phyloP scores from a whole-genome alignment of 2,888 invertebrate genomes.

The Drosophila rubida region DNA sequence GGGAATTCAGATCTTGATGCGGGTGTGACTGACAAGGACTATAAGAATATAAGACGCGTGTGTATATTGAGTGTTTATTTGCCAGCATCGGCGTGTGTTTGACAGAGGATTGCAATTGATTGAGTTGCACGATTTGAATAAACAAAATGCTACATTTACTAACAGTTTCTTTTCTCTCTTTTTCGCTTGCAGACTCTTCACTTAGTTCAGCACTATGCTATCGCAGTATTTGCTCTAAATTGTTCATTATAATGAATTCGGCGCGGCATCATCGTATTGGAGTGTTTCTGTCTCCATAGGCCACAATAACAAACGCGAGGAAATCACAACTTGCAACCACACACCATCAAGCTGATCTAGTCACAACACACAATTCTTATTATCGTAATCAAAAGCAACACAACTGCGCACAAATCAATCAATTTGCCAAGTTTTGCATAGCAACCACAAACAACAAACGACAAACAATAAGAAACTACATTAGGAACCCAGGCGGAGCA shows the following conservation, averaged over 20 bases:
- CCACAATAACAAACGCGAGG: conserved; percentile 17
- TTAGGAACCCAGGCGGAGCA: conserved; percentile 13
- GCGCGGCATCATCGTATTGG: conserved; percentile 85
- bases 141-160: conserved; percentile 3
- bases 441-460: neutral
- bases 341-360: conserved; percentile 65
- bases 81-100: conserved; percentile 7
- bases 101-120: conserved; percentile 39
- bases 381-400: neutral
- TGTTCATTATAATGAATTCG: conserved; percentile 83
- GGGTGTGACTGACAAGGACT: conserved; percentile 44
- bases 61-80: conserved; percentile 5
- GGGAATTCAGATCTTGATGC: conserved; percentile 19
- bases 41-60: neutral
- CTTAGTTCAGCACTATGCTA: conserved; percentile 68
- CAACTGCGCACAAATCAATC: conserved; percentile 22
- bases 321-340: conserved; percentile 22
- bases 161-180: neutral
- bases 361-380: conserved; percentile 60
- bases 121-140: conserved; percentile 28
- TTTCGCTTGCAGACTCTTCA: conserved; percentile 61
- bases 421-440: conserved; percentile 20
- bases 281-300: conserved; percentile 85
- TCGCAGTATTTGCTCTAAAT: conserved; percentile 81
- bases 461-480: neutral